A percentile compares a stretch with the other conserved stretches of the same genome.
Evolutionary conservation across 2,888 invertebrate genomes (phyloP).

Genomic region (Nemoura dubitans): DNA sequence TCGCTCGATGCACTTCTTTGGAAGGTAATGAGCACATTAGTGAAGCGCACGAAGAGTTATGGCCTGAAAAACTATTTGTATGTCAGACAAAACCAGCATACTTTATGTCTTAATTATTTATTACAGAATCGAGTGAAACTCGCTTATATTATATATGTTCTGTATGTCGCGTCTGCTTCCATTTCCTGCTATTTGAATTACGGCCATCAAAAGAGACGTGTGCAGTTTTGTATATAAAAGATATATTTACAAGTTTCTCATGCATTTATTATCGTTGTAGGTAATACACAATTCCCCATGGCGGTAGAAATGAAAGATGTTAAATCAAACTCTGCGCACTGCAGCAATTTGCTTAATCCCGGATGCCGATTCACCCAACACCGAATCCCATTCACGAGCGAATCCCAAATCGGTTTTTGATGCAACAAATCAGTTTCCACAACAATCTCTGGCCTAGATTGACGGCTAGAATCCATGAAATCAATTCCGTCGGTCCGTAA

Average conservation of each 20-base stretch:
- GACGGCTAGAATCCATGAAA: not conserved
- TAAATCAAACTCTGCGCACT: not conserved
- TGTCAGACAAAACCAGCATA: conserved; percentile 26
- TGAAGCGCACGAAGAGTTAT: conserved; percentile 32
- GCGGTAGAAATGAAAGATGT: too few relatives aligned
- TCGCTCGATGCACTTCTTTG: conserved; percentile 30
- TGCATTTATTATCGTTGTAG: not conserved
- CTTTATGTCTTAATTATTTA: conserved; percentile 41
- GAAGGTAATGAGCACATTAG: conserved; percentile 41
- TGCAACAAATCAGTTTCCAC: not conserved
- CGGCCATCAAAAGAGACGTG: not conserved
- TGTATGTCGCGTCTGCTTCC: not conserved
- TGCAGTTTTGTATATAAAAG: not conserved
- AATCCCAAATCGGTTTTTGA: not conserved
- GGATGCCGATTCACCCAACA: not conserved
- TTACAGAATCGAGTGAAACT: conserved; percentile 25
- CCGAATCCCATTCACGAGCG: not conserved
- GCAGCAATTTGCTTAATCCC: not conserved
- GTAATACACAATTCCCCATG: too few relatives aligned
- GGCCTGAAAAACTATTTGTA: conserved; percentile 35
- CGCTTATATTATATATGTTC: not conserved
- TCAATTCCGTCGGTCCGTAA: not conserved
- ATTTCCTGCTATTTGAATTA: conserved; percentile 33
- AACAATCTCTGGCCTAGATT: not conserved
- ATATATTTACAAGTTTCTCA: not conserved